Evolutionary conservation across 1,140 invertebrate genomes (phyloP).

Genomic region (Drosophila busckii): DNA sequence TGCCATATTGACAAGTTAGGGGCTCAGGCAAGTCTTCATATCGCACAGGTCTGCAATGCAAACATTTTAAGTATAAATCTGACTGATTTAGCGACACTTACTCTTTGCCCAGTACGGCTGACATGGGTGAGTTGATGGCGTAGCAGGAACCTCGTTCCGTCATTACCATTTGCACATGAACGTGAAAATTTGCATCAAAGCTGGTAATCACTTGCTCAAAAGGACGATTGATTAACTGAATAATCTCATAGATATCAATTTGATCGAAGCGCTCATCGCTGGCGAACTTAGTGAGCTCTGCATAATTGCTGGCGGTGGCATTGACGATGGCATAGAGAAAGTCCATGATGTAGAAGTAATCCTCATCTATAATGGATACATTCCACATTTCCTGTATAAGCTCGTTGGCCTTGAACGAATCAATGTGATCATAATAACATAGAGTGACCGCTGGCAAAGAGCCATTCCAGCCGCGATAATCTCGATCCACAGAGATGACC

Average conservation of each 20-base stretch:
- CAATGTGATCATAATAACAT: constrained; percentile 80
- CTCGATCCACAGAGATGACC: constrained; percentile 84
- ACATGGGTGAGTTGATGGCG: constrained; percentile 81
- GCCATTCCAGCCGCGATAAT: constrained; percentile 84
- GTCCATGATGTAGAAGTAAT: constrained; percentile 76
- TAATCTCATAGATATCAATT: constrained; percentile 70
- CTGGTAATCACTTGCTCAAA: constrained; percentile 79
- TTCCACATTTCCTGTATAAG: constrained; percentile 73
- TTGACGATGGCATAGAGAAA: constrained; percentile 79
- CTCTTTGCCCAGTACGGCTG: constrained; percentile 54
- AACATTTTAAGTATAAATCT: neutral
- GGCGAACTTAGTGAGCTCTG: constrained; percentile 78
- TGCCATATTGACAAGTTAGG: constrained; percentile 65
- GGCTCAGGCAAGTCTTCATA: constrained; percentile 51
- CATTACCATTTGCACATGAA: constrained; percentile 80
- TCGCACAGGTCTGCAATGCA: constrained; percentile 22
- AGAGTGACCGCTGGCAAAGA: constrained; percentile 82
- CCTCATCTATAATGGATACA: constrained; percentile 64
- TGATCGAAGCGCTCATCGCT: constrained; percentile 77
- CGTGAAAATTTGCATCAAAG: constrained; percentile 69
- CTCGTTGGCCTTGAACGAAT: constrained; percentile 71
- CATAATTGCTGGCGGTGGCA: constrained; percentile 70
- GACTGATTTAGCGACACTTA: no score
- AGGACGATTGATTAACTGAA: constrained; percentile 74
- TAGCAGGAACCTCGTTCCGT: constrained; percentile 84